phyloP scores from a whole-genome alignment of 1,140 invertebrate genomes.

The Bombus polaris region DNA sequence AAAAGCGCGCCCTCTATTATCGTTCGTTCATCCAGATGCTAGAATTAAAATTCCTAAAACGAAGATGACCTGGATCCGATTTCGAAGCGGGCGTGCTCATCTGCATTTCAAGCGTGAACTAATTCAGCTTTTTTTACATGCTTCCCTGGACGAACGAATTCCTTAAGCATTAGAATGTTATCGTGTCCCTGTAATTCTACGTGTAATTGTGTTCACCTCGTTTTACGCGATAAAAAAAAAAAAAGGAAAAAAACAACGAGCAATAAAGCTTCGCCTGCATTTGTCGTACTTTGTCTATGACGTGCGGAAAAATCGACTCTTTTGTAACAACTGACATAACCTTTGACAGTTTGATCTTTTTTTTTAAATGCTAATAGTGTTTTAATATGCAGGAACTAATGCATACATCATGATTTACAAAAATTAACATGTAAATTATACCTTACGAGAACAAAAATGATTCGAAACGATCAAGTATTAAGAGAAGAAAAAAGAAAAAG shows the following conservation, averaged over 20 bases:
- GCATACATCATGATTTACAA: too few species aligned
- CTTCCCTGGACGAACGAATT: background rate
- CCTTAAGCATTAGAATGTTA: conserved; percentile 16
- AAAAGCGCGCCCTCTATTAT: conserved; percentile 6
- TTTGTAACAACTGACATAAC: too few species aligned
- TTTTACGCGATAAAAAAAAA: background rate
- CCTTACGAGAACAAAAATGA: too few species aligned
- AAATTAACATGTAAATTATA: too few species aligned
- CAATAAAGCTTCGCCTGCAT: background rate
- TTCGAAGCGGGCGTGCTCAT: conserved; percentile 41
- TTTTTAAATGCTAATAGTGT: too few species aligned
- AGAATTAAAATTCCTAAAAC: conserved; percentile 62
- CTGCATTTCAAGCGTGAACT: conserved; percentile 55
- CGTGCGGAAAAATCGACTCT: background rate
- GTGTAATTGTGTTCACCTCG: background rate
- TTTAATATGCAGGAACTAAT: too few species aligned
- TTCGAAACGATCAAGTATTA: background rate
- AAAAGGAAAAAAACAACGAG: background rate
- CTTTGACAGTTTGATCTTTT: too few species aligned
- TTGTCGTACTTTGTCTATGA: background rate
- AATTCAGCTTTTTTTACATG: conserved; percentile 35
- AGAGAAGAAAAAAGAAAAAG: background rate
- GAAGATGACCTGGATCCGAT: conserved; percentile 31
- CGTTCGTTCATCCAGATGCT: conserved; percentile 43
- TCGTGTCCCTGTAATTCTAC: background rate